Conservation (phyloP, 2,888 invertebrate species). For the Lamellibrachia satsuma region DNA sequence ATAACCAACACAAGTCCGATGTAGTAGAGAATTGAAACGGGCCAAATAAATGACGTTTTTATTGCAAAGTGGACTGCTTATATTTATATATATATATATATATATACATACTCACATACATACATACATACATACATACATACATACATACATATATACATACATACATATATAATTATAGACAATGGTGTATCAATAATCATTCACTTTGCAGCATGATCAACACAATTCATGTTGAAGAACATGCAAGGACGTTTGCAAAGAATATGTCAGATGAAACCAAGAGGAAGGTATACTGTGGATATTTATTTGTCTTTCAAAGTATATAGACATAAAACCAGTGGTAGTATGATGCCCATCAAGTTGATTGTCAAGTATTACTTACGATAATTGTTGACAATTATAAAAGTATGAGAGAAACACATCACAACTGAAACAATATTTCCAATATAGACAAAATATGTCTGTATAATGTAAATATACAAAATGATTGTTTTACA, state of each 20-base stretch:
- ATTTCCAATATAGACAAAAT: neutral
- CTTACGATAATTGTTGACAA: neutral
- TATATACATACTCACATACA: too few species aligned
- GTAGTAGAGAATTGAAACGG: too few species aligned
- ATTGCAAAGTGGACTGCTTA: too few species aligned
- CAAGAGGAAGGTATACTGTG: slow-evolving; percentile 72
- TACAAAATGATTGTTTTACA: neutral
- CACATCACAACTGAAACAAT: neutral
- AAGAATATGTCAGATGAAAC: slow-evolving; percentile 88
- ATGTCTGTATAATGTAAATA: neutral
- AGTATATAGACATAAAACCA: neutral
- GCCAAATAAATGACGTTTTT: too few species aligned
- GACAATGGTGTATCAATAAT: neutral
- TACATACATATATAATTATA: neutral
- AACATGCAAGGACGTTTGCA: slow-evolving; percentile 81
- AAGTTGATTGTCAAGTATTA: neutral
- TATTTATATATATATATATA: too few species aligned
- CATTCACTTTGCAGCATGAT: slow-evolving; percentile 55
- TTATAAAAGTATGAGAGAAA: neutral
- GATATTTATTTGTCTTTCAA: neutral
- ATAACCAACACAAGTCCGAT: too few species aligned
- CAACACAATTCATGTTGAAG: slow-evolving; percentile 80
- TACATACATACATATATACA: too few species aligned
- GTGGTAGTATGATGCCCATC: too few species aligned
- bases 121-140: too few species aligned